These are phyloP conservation scores for Takifugu flavidus DNA, from an alignment of 2,113 vertebrate species.

Conservation along the genomic window DNA sequence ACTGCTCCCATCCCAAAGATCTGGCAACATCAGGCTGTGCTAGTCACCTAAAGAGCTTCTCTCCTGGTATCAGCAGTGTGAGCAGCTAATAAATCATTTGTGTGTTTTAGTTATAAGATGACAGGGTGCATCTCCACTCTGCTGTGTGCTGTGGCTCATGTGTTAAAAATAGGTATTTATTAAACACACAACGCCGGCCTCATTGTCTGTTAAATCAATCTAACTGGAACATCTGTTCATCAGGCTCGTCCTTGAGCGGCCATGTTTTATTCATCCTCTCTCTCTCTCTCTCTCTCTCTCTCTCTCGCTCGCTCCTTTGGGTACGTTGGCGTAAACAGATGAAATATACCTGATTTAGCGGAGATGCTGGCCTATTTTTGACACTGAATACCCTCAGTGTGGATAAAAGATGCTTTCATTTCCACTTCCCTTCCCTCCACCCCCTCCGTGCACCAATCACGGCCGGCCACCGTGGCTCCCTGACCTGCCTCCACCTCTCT, in stretches of 20 bases:
- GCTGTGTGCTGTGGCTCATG: too few species aligned
- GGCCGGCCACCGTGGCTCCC: conserved; percentile 29
- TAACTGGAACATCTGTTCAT: conserved; percentile 28
- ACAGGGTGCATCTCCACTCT: too few species aligned
- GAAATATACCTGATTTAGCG: conserved; percentile 8
- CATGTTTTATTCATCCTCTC: conserved; percentile 13
- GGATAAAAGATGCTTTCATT: conserved; percentile 60
- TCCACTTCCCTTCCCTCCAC: conserved; percentile 64
- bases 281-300: neutral
- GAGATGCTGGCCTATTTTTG: conserved; percentile 35
- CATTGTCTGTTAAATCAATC: conserved; percentile 12
- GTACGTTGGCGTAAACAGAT: conserved; percentile 17
- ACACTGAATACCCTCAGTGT: conserved; percentile 32
- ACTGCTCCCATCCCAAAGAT: too few species aligned
- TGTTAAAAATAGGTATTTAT: conserved; percentile 7
- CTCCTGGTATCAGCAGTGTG: too few species aligned
- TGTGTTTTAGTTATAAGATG: too few species aligned
- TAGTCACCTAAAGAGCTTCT: too few species aligned
- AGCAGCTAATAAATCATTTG: too few species aligned
- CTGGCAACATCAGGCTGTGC: too few species aligned
- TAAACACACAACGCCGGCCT: conserved; percentile 4
- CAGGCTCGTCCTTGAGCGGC: conserved; percentile 31
- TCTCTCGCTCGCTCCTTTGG: neutral
- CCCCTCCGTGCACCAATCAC: conserved; percentile 70
- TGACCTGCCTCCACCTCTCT: conserved; percentile 2